Conservation (phyloP, 2,797 vertebrate genomes). For the Buceros bicornis region DNA sequence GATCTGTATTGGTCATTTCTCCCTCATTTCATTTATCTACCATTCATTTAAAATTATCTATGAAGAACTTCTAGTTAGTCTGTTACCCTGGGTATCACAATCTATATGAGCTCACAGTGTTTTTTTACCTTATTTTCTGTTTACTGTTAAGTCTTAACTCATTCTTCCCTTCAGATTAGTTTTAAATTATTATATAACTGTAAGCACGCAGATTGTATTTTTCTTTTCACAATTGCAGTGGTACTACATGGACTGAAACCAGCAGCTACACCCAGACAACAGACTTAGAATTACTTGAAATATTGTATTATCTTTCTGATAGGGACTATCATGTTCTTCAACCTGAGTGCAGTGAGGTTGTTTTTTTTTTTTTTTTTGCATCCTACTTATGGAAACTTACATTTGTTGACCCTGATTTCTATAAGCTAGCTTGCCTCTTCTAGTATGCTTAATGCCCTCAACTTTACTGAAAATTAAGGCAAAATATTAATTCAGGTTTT, state of each 20-base stretch:
- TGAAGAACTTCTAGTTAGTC: background rate
- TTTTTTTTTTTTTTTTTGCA: background rate
- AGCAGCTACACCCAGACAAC: background rate
- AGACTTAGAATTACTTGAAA: background rate
- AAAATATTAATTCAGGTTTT: conserved; percentile 41
- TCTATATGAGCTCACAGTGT: background rate
- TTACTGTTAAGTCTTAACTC: background rate
- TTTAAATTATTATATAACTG: background rate
- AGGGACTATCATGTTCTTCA: background rate
- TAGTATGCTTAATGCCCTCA: background rate
- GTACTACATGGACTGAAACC: background rate
- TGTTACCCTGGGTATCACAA: background rate
- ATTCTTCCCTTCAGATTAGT: background rate
- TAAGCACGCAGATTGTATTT: background rate
- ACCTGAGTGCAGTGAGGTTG: background rate
- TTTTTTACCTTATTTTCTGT: background rate
- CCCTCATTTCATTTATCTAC: background rate
- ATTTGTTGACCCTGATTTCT: background rate
- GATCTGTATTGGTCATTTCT: background rate
- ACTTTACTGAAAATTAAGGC: conserved; percentile 17
- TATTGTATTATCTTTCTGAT: background rate
- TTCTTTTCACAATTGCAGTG: background rate
- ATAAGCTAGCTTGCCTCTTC: background rate
- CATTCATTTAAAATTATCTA: background rate
- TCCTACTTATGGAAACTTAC: background rate